phyloP scores from a whole-genome alignment of 2,797 vertebrate species.

The Parotocinclus haroldoi region DNA sequence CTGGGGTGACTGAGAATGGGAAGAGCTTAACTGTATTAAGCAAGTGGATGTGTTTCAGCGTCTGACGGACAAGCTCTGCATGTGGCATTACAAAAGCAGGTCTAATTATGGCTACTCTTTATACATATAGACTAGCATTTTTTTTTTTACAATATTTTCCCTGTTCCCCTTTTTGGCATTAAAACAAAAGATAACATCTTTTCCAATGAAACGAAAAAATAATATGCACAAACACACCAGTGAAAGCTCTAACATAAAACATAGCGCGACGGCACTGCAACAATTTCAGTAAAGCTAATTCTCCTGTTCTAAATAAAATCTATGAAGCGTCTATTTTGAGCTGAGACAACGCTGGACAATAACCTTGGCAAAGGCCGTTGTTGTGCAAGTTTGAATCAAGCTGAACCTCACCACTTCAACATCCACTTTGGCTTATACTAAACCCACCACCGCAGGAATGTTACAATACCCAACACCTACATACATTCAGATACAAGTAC shows the following conservation, averaged over 20 bases:
- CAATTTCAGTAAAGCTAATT: conserved; percentile 41
- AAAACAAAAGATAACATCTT: conserved; percentile 41
- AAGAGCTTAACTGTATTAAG: conserved; percentile 25
- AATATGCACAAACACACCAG: conserved; percentile 31
- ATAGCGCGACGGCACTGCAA: conserved; percentile 48
- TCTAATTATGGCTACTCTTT: conserved; percentile 54
- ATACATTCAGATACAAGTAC: conserved; percentile 46
- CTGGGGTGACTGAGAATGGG: background rate
- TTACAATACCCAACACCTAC: conserved; percentile 56
- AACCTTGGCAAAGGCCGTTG: conserved; percentile 57
- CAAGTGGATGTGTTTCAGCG: conserved; percentile 52
- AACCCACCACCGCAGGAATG: conserved; percentile 57
- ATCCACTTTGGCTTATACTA: conserved; percentile 68
- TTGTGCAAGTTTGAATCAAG: conserved; percentile 66
- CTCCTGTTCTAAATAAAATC: conserved; percentile 32
- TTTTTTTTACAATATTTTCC: conserved; percentile 24
- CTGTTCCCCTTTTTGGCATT: conserved; percentile 69
- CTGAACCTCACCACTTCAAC: conserved; percentile 57
- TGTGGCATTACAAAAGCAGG: conserved; percentile 56
- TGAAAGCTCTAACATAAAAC: conserved; percentile 40
- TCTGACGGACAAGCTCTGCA: conserved; percentile 56
- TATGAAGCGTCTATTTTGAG: conserved; percentile 35
- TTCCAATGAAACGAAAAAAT: conserved; percentile 51
- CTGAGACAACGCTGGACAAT: conserved; percentile 53
- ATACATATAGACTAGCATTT: conserved; percentile 22